Evolutionary conservation across 2,888 invertebrate genomes (phyloP).

Genomic region (Chironomus riparius): DNA sequence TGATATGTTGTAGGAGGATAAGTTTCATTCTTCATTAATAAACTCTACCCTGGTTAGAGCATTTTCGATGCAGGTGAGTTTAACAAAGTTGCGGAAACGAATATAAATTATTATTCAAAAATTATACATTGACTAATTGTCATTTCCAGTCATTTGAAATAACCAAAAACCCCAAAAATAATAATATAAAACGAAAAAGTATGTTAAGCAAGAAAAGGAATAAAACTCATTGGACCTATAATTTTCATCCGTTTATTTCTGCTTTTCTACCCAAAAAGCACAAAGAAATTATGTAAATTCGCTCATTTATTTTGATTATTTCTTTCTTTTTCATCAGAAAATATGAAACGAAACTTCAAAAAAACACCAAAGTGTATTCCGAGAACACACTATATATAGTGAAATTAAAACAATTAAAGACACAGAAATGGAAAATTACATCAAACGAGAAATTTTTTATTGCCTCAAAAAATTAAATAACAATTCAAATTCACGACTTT

Average conservation of each 20-base stretch:
- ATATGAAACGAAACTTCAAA: background rate
- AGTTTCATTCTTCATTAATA: background rate
- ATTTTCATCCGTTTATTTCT: conserved; percentile 1
- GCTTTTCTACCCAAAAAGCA: conserved; percentile 2
- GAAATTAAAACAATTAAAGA: conserved; percentile 14
- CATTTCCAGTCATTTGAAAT: background rate
- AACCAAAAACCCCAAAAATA: background rate
- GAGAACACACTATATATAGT: background rate
- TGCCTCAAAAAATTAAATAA: background rate
- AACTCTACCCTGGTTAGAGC: background rate
- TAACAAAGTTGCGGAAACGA: conserved; percentile 9
- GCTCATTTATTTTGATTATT: conserved; percentile 25
- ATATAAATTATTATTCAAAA: conserved; percentile 20
- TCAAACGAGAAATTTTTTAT: background rate
- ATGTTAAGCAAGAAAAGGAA: background rate
- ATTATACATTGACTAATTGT: conserved; percentile 18
- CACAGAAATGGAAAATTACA: background rate
- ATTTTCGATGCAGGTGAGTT: conserved; percentile 9
- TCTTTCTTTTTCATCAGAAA: background rate
- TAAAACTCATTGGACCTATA: conserved; percentile 1
- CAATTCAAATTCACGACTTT: background rate
- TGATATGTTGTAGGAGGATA: background rate
- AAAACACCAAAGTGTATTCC: background rate
- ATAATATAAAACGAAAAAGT: background rate
- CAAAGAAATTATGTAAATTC: conserved; percentile 20